Evolutionary conservation across 2,888 invertebrate species (phyloP).

Genomic region (Dichetophora obliterata): DNA sequence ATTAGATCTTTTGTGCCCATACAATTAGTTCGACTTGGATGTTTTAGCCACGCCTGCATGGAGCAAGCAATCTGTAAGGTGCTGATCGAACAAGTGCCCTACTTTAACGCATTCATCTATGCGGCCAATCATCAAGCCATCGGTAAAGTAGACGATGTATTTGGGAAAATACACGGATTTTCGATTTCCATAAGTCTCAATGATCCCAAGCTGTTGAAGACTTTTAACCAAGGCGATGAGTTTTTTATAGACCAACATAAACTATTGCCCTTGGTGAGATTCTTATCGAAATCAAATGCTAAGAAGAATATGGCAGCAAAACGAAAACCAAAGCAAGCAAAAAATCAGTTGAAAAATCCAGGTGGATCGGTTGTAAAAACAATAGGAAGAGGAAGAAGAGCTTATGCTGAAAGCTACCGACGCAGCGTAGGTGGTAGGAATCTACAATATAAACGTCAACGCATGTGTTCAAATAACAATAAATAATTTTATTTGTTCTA

Average conservation of each 20-base stretch:
- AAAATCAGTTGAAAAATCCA: too few species aligned
- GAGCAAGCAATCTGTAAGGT: constrained; percentile 1
- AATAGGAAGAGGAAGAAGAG: too few species aligned
- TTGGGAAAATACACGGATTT: background rate
- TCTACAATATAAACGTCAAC: too few species aligned
- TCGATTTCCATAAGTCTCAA: background rate
- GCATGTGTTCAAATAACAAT: too few species aligned
- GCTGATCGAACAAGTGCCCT: background rate
- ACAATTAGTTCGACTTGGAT: background rate
- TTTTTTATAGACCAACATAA: background rate
- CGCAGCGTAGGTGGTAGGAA: too few species aligned
- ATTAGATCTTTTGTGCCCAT: background rate
- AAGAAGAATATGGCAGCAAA: too few species aligned
- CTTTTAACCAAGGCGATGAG: background rate
- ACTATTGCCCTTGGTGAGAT: constrained; percentile 1
- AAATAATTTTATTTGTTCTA: too few species aligned
- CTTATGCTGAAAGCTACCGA: too few species aligned
- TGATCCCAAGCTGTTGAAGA: background rate
- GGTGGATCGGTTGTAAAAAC: too few species aligned
- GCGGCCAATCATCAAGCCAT: background rate
- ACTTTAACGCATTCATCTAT: constrained; percentile 11
- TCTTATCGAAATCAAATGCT: background rate
- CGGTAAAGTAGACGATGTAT: constrained; percentile 9
- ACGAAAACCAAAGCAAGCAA: background rate
- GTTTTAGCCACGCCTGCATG: background rate